Base-by-base conservation (phyloP, 1,140 invertebrate genomes). In the Drosophila arizonae region DNA sequence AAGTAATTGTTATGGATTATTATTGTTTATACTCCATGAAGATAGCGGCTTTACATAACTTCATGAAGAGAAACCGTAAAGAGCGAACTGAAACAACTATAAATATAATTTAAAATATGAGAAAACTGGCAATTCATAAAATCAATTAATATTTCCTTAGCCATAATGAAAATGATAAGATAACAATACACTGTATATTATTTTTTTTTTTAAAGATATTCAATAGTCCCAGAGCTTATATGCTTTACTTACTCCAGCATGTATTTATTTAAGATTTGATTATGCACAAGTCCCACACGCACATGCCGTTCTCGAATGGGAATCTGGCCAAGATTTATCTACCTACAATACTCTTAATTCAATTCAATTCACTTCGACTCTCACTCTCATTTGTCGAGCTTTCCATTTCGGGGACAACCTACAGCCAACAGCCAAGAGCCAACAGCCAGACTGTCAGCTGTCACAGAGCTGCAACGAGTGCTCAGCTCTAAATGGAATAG, bases 1-100 rank as follows among this genome's bases (percentile, higher is more conserved):
- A 48, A 51, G 63, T 68, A 72, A 68, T 55, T 72, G 41, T 68
- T 60, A 55, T 68, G 39, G 56, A 61, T 68, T 68, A 21, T 72
- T 50, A 50, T 68, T 9, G 21, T 17, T 39, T 8, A 39, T 17
- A 17, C 6, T 46, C 13, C 10, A 45, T 15, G 4, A 15, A 45
- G 43, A 45, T 45, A 15, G 33, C 21, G 3, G 21, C 21, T 24
- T 24, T 24, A 24, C 21, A 24, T 24, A 24, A 2, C 21, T 24
- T 2, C 21, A 24, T 24, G 17, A 24, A 24, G 21, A 24, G 21
- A 24, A 24, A 24, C 3, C 21, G 1, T 24, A 11, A 13, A 13
- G 8, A 43, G 41, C 41, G 4, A n/a, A 43, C 4, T 4, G 41
- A 43, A 11, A 41, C 3, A 30, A 6, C 28, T 5, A 30, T 30